Conservation (phyloP, 1,140 invertebrate genomes). For the Phocides pigmalion region DNA sequence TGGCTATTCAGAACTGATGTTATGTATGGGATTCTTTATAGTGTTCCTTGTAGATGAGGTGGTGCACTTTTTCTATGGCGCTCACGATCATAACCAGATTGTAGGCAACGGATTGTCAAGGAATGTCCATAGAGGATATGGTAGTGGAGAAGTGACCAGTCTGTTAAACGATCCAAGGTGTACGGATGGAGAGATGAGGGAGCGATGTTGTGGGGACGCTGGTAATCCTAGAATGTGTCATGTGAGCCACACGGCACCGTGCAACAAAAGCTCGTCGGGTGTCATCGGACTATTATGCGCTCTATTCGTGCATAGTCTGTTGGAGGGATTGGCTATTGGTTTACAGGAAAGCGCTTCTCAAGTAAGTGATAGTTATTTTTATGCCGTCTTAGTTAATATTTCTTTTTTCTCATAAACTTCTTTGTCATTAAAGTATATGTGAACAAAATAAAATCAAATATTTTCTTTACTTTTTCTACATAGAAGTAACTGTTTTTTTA, state of each 20-base stretch:
- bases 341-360: conserved; percentile 86
- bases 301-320: conserved; percentile 89
- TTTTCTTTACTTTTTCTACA: no score
- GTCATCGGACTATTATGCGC: conserved; percentile 87
- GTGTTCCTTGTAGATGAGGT: conserved; percentile 92
- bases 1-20: conserved; percentile 87
- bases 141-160: conserved; percentile 58
- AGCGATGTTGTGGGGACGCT: conserved; percentile 66
- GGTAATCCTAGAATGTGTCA: conserved; percentile 86
- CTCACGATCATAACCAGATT: conserved; percentile 37
- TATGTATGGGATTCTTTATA: conserved; percentile 91
- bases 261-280: conserved; percentile 83
- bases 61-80: conserved; percentile 86
- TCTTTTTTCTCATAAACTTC: neutral
- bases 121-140: conserved; percentile 48
- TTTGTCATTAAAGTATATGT: no score
- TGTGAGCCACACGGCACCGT: conserved; percentile 86
- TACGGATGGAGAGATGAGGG: conserved; percentile 60
- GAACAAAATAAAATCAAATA: no score
- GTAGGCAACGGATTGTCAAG: neutral
- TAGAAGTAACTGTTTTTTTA: no score
- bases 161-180: conserved; percentile 41
- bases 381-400: neutral
- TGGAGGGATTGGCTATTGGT: conserved; percentile 94
- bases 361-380: conserved; percentile 69